These are phyloP conservation scores for Struthidea cinerea DNA, from an alignment of 2,113 vertebrate species.

Conservation along the genomic window DNA sequence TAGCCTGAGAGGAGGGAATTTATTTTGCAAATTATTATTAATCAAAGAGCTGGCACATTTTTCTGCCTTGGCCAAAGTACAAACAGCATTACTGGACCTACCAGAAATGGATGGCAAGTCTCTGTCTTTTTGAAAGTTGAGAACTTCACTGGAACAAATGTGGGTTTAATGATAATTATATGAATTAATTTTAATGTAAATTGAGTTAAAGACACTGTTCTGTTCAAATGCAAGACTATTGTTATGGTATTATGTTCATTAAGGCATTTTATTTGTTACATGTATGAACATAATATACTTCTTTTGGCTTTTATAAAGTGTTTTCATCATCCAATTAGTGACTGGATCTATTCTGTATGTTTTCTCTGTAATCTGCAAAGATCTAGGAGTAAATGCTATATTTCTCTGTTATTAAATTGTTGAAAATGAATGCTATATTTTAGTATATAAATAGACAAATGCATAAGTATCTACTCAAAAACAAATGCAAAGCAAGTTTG, in stretches of 20 bases:
- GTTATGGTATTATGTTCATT: neutral
- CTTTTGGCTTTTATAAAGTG: neutral
- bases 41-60: neutral
- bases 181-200: neutral
- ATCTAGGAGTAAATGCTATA: neutral
- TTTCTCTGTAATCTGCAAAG: neutral
- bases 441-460: neutral
- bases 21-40: neutral
- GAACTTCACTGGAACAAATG: neutral
- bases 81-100: neutral
- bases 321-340: neutral
- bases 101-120: neutral
- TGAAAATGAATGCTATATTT: neutral
- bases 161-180: neutral
- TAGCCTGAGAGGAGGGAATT: neutral
- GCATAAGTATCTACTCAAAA: neutral
- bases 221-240: neutral
- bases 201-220: neutral
- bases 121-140: neutral
- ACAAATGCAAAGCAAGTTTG: neutral
- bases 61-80: neutral
- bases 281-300: neutral
- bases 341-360: neutral
- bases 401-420: neutral
- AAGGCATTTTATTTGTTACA: neutral